Evolutionary conservation across 2,888 invertebrate genomes (phyloP).

Genomic region (Chironomus tentans): DNA sequence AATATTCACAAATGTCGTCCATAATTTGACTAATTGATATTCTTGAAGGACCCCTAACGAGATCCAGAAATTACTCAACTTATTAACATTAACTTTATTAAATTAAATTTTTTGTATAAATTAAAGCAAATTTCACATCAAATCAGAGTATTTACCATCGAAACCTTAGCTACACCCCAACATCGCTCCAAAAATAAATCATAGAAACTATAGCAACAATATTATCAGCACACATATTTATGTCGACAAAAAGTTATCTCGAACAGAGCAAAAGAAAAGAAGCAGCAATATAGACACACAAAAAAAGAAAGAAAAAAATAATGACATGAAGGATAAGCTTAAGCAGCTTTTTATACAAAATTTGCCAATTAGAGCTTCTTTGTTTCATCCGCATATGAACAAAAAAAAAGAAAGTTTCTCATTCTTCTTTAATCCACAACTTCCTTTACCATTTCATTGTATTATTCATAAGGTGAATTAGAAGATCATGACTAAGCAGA

Average conservation of each 20-base stretch:
- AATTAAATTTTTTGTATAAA: too few species aligned
- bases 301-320: background rate
- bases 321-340: background rate
- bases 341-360: background rate
- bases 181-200: too few species aligned
- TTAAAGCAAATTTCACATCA: too few species aligned
- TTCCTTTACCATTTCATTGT: too few species aligned
- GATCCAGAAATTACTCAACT: too few species aligned
- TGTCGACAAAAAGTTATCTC: background rate
- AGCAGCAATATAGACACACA: background rate
- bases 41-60: too few species aligned
- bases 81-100: too few species aligned
- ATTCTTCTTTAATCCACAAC: background rate
- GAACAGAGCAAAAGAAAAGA: background rate
- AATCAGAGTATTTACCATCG: too few species aligned
- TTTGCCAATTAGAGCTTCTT: background rate
- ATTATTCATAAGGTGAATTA: background rate
- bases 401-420: background rate
- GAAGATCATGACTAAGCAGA: background rate
- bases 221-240: background rate
- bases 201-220: too few species aligned
- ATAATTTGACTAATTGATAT: too few species aligned
- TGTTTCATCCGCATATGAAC: background rate
- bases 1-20: too few species aligned
- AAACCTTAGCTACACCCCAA: too few species aligned